These are phyloP conservation scores for Siderastrea siderea DNA, from an alignment of 92 coral and sea anemone species.

Conservation along the genomic window DNA sequence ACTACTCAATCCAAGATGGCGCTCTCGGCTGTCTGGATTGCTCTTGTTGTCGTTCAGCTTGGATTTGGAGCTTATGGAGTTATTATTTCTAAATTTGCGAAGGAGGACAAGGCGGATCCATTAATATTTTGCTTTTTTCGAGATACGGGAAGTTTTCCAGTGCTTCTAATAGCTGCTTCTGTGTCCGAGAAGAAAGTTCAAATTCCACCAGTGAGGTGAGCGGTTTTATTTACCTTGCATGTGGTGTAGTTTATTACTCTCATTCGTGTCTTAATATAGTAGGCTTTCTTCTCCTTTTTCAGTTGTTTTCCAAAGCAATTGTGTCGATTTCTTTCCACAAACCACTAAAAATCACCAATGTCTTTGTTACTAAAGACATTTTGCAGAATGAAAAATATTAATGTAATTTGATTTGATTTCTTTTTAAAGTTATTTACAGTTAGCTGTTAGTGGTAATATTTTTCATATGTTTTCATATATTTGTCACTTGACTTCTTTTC, in stretches of 20 bases:
- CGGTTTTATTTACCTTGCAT: neutral
- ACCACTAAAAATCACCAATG: no score
- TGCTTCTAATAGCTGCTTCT: slow-evolving; percentile 81
- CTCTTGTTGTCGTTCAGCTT: slow-evolving; percentile 78
- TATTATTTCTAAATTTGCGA: slow-evolving; percentile 83
- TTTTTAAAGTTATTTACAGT: no score
- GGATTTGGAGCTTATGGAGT: slow-evolving; percentile 97
- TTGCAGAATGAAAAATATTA: no score
- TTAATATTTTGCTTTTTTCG: slow-evolving; percentile 81
- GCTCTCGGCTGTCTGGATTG: slow-evolving; percentile 57
- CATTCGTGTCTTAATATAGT: no score
- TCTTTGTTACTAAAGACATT: no score
- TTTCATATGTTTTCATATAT: no score
- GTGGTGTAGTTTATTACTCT: neutral
- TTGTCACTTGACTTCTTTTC: no score
- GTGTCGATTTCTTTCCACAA: no score
- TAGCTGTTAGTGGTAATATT: no score
- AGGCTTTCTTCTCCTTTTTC: no score
- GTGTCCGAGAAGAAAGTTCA: slow-evolving; percentile 76
- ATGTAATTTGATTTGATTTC: no score
- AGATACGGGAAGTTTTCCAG: slow-evolving; percentile 88
- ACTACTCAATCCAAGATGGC: slow-evolving; percentile 67
- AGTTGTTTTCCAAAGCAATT: no score
- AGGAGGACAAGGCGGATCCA: slow-evolving; percentile 86
- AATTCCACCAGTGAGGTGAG: slow-evolving; percentile 71